These are phyloP conservation scores for Drosophila subsilvestris DNA, from an alignment of 2,888 invertebrate species.

Conservation along the genomic window DNA sequence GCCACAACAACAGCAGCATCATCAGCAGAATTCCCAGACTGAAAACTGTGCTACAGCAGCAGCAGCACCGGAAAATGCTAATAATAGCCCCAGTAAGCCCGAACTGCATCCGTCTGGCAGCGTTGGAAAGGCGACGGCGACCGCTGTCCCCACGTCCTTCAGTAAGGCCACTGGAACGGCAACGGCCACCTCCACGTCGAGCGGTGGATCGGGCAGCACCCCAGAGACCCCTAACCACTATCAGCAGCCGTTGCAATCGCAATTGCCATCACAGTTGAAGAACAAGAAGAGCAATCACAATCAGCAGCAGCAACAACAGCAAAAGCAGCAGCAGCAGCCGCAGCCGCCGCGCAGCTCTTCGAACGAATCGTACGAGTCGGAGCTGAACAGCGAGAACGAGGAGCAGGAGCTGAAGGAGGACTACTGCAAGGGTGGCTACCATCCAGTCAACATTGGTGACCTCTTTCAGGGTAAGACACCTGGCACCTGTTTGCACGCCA, in stretches of 20 bases:
- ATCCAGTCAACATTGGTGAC: slow-evolving; percentile 99
- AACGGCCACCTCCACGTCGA: slow-evolving; percentile 64
- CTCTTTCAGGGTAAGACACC: slow-evolving; percentile 87
- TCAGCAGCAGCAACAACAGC: slow-evolving; percentile 84
- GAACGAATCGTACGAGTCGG: slow-evolving; percentile 85
- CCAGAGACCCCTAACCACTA: slow-evolving; percentile 52
- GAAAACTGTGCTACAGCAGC: slow-evolving; percentile 29
- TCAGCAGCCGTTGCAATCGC: slow-evolving; percentile 20
- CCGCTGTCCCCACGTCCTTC: slow-evolving; percentile 48
- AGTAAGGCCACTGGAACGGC: slow-evolving; percentile 69
- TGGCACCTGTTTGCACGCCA: slow-evolving; percentile 64
- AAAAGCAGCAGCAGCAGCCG: slow-evolving; percentile 48
- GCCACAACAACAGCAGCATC: no score
- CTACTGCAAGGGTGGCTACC: slow-evolving; percentile 99
- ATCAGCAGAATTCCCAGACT: slow-evolving; percentile 39
- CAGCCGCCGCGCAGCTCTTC: slow-evolving; percentile 89
- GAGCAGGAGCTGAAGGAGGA: slow-evolving; percentile 99
- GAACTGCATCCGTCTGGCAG: slow-evolving; percentile 48
- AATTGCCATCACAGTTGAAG: slow-evolving; percentile 36
- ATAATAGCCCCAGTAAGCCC: slow-evolving; percentile 73
- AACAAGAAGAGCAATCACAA: slow-evolving; percentile 51
- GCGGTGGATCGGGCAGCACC: slow-evolving; percentile 69
- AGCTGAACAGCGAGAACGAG: slow-evolving; percentile 93
- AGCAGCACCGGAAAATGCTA: slow-evolving; percentile 81
- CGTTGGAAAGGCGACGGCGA: slow-evolving; percentile 44